Conservation (phyloP, 2,888 invertebrate species). For the Andricus quercusramuli region DNA sequence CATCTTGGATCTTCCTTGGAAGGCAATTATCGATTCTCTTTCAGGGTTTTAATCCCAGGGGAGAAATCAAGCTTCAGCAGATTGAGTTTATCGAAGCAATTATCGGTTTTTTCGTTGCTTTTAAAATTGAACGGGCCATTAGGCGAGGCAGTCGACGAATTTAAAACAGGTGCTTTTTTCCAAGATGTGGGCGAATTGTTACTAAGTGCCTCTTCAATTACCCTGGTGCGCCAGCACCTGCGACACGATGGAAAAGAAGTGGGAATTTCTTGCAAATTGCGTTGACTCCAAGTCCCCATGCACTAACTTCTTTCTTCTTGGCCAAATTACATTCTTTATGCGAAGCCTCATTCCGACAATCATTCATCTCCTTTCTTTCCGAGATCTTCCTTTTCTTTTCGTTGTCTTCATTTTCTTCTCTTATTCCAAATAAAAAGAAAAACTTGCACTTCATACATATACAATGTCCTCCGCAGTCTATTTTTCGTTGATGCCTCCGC, state of each 20-base stretch:
- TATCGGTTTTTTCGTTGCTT: slow-evolving; percentile 28
- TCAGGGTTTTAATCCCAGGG: not conserved
- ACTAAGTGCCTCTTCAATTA: slow-evolving; percentile 40
- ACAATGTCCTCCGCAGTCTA: slow-evolving; percentile 28
- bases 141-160: slow-evolving; percentile 21
- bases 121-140: slow-evolving; percentile 31
- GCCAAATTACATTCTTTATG: slow-evolving; percentile 39
- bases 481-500: slow-evolving; percentile 24
- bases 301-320: slow-evolving; percentile 31
- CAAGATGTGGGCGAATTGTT: slow-evolving; percentile 32
- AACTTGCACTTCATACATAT: slow-evolving; percentile 32
- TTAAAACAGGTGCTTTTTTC: slow-evolving; percentile 35
- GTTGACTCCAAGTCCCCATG: slow-evolving; percentile 6
- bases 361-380: slow-evolving; percentile 42
- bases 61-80: not conserved
- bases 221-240: slow-evolving; percentile 18
- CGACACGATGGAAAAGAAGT: slow-evolving; percentile 28
- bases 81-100: slow-evolving; percentile 36
- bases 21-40: not conserved
- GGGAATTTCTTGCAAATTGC: slow-evolving; percentile 38
- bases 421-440: slow-evolving; percentile 5
- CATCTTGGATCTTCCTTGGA: not conserved
- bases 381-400: slow-evolving; percentile 7
- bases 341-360: slow-evolving; percentile 14
- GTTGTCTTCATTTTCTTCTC: slow-evolving; percentile 10